Evolutionary conservation across 2,888 invertebrate species (phyloP), one percentile per base, ranked within the genome.

Genomic region (Pycnomerus fuliginosus): DNA sequence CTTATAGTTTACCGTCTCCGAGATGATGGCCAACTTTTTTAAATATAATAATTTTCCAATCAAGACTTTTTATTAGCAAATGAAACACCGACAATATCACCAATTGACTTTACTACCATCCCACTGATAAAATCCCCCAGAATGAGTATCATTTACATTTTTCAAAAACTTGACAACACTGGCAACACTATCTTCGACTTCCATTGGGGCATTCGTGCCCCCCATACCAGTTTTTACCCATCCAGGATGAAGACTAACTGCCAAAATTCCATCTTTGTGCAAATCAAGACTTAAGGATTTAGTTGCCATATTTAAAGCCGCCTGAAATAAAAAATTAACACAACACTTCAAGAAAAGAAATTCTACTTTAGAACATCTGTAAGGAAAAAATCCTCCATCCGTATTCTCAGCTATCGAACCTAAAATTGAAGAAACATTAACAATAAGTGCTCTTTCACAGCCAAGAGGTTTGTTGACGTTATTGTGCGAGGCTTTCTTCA

Each of bases 171-270:
- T 69, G 11, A 92, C 70, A 43, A 94, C 83, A 11, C 78, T 76
- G 0, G 64, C 64, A 3, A 84, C 80, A 64, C 89, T 85, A 1
- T 80, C 77, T 14, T 84, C 79, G 1, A 89, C 74, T 35, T 84
- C 83, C 17, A 92, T 71, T 0, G 85, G 84, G 0, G 93, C 94
- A 53, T 81, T 83, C 23, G 77, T 71, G 2, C 94, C 93, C 2
- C 94, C 94, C 89, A 94, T 86, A 53, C 85, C 86, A 0, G 94
- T 95, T 66, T 84, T 82, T 3, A 94, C 91, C 94, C 93, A 94
- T 1, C 94, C 94, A 0, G 94, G 94, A 73, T 94, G 93, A 45
- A 95, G 67, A 39, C 76, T 78, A 1, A 84, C 76, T 1, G 84
- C 87, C 11, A 92, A 63, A 52, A 95, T 90, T 28, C 83, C 80